Evolutionary conservation across 2,888 invertebrate genomes (phyloP), one percentile per base, ranked within the genome.

Genomic region (Drosophila suboccidentalis): DNA sequence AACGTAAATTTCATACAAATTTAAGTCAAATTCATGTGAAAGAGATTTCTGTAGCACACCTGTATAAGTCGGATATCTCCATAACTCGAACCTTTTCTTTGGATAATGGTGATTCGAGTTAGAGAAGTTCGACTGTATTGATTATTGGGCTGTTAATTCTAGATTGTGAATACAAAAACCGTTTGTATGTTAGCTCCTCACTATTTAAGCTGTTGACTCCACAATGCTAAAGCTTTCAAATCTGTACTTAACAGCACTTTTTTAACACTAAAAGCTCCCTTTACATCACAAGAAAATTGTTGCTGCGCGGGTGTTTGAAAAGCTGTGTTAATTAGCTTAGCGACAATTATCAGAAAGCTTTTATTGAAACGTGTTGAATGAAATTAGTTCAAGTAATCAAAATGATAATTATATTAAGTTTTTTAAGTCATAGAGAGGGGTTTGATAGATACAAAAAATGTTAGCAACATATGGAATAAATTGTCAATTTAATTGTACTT

Each of bases 261-360:
- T 38, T 51, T 39, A 29, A 10, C 29, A 15, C 17, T 36, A 17
- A 54, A 17, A 63, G 55, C 55, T 55, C 32, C 22, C 44, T 17
- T 13, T 26, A n/a, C 26, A 17, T 41, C 36, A 26, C 11, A 36
- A 3, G 11, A 11, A 17, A 39, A 9, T 2, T 5, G 4, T 10
- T 8, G n/a, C 10, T 19, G n/a, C 13, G 44, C 19, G 17, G 46
- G 34, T 26, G 34, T 26, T 10, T 11, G 0, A 29, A 62, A 29
- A 47, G 11, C 13, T 15, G 6, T 8, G 10, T 6, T 44, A 36
- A 44, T 51, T 34, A 49, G 29, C 6, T 49, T 8, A 50, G 22
- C 15, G 10, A 26, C 26, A 22, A 19, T 51, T 58, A 50, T 44
- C 11, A 11, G 10, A 4, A 22, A 53, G 64, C 46, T 65, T 51